These are phyloP conservation scores for Laticauda colubrina DNA, from an alignment of 2,113 vertebrate species.

Conservation along the genomic window DNA sequence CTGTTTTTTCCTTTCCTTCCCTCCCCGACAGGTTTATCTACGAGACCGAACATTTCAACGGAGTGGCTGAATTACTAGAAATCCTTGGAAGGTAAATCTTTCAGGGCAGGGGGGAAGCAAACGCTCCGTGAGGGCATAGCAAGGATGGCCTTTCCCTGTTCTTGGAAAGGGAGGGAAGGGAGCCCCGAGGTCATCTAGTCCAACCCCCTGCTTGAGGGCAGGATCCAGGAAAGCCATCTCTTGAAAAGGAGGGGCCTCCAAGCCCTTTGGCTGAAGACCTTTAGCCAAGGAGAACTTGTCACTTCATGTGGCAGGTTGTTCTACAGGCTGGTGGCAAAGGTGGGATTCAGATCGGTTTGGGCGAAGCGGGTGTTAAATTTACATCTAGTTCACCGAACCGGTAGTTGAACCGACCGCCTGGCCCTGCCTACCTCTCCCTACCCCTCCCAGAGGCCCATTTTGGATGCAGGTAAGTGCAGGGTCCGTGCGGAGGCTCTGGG, in stretches of 20 bases:
- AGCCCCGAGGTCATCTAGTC: neutral
- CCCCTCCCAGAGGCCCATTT: too few species aligned
- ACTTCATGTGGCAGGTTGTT: neutral
- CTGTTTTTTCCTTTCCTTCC: neutral
- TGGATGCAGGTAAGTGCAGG: too few species aligned
- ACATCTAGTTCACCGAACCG: too few species aligned
- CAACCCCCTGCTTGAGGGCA: neutral
- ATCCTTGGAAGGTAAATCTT: slow-evolving; percentile 75
- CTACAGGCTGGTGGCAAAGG: neutral
- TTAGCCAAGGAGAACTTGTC: neutral
- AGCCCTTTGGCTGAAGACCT: neutral
- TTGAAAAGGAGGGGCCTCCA: neutral
- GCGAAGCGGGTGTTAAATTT: too few species aligned
- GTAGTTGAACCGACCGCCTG: too few species aligned
- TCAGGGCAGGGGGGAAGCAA: neutral
- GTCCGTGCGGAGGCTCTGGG: too few species aligned
- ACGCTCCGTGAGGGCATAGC: neutral
- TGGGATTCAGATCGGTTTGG: too few species aligned
- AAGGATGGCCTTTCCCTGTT: neutral
- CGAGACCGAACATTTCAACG: slow-evolving; percentile 79
- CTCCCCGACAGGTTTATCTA: slow-evolving; percentile 73
- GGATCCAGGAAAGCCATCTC: neutral
- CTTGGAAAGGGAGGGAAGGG: neutral
- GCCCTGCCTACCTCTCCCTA: too few species aligned
- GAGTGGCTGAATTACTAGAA: slow-evolving; percentile 77